These are phyloP conservation scores for Camptogramma bilineatum DNA, from an alignment of 2,888 invertebrate genomes.

Conservation along the genomic window DNA sequence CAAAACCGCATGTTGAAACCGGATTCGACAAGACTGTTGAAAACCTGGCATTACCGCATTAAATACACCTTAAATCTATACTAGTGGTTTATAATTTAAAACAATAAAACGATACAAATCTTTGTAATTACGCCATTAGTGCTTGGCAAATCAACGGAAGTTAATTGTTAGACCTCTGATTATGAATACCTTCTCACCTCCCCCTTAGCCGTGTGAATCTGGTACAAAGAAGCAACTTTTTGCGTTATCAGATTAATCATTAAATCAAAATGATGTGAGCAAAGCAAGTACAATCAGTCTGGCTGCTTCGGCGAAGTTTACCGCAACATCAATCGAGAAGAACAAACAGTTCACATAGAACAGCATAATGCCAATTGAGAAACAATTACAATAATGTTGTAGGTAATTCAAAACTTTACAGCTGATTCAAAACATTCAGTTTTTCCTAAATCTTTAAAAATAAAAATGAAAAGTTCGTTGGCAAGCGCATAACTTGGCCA, in stretches of 20 bases:
- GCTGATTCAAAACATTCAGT: background rate
- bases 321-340: conserved; percentile 29
- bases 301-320: conserved; percentile 29
- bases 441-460: too few species aligned
- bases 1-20: conserved; percentile 19
- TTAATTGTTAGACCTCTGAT: conserved; percentile 70
- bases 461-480: too few species aligned
- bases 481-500: too few species aligned
- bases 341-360: conserved; percentile 30
- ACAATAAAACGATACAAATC: conserved; percentile 65
- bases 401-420: background rate
- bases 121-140: conserved; percentile 67
- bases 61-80: conserved; percentile 42
- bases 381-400: conserved; percentile 12
- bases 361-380: conserved; percentile 19
- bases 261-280: conserved; percentile 59
- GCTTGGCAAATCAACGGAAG: conserved; percentile 71
- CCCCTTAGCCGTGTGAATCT: conserved; percentile 68
- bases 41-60: conserved; percentile 43
- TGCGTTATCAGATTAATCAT: conserved; percentile 64
- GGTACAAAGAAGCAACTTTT: conserved; percentile 61
- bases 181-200: conserved; percentile 70
- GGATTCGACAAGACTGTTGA: conserved; percentile 33
- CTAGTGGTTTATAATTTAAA: conserved; percentile 52
- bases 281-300: conserved; percentile 34